Evolutionary conservation across 2,888 invertebrate genomes (phyloP).

Genomic region (Drosophila maculinotata): DNA sequence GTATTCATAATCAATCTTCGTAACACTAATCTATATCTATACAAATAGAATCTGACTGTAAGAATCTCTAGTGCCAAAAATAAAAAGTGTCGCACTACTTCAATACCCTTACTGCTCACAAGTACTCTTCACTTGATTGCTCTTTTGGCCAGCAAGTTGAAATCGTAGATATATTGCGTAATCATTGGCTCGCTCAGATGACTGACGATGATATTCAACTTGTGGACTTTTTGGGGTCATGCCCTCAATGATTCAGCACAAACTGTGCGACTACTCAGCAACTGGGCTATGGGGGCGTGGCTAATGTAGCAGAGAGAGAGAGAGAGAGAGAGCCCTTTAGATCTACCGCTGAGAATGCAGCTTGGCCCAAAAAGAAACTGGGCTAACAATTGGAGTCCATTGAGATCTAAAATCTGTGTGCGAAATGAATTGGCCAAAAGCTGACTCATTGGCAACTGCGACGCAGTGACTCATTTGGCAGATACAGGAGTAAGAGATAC

Average conservation of each 20-base stretch:
- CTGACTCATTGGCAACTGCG: constrained; percentile 22
- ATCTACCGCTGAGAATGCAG: not conserved
- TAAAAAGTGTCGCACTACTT: not conserved
- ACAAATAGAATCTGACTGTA: no score
- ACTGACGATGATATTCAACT: constrained; percentile 18
- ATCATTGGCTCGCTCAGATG: constrained; percentile 23
- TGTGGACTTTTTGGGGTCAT: constrained; percentile 9
- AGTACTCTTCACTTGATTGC: not conserved
- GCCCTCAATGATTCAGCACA: constrained; percentile 21
- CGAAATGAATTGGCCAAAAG: constrained; percentile 20
- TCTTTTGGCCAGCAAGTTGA: not conserved
- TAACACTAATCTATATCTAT: no score
- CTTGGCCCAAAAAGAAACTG: constrained; percentile 1
- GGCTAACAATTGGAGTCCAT: not conserved
- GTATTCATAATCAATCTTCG: no score
- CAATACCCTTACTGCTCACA: no score
- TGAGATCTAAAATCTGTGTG: constrained; percentile 19
- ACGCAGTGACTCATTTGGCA: constrained; percentile 21
- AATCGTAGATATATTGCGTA: constrained; percentile 14
- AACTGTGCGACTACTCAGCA: not conserved
- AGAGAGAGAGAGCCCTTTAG: no score
- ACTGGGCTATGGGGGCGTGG: constrained; percentile 24
- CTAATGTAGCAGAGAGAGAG: constrained; percentile 7
- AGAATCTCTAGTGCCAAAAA: no score
- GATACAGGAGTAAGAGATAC: not conserved